Evolutionary conservation across 2,888 invertebrate genomes (phyloP), one percentile per base, ranked within the genome.

Genomic region (Lissocephala sabroskyi): DNA sequence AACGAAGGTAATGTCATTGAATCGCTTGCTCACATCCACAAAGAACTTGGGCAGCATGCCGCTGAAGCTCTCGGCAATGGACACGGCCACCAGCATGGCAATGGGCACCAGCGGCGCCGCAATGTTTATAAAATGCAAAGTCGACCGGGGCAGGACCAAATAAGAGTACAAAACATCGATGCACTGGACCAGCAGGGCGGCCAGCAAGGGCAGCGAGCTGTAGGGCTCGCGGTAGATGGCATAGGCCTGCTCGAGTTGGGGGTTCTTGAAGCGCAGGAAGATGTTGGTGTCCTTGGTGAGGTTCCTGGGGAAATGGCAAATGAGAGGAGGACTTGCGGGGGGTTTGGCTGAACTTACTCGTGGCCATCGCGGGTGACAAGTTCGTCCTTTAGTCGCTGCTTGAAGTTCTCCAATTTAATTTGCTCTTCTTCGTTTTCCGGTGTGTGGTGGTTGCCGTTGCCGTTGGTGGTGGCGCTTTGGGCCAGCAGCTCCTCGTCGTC

Each of bases 281-380:
- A 89, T 86, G 57, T 88, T 89, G 10, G 90, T 90, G 70, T 91
- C 90, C 63, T 90, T 89, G 45, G 88, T 87, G 44, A 92, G 83
- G 76, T 91, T 82, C 49, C 82, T 82, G 29, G 10, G 16, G 7
- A 23, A 23, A 23, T 23, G 7, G n/a, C n/a, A n/a, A n/a, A n/a
- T n/a, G n/a, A n/a, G n/a, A n/a, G n/a, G n/a, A n/a, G n/a, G n/a
- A n/a, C n/a, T n/a, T n/a, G n/a, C n/a, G n/a, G n/a, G n/a, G n/a
- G n/a, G n/a, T n/a, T n/a, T n/a, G n/a, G n/a, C n/a, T n/a, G n/a
- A n/a, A n/a, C 60, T 87, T 87, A 93, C 93, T 90, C 92, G 84
- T 92, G 90, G 42, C 92, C 92, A 84, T 95, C 94, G 78, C 94
- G 88, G 81, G 91, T 92, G 62, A 94, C 91, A 49, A 96, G 87